Evolutionary conservation across 2,113 vertebrate genomes (phyloP).

Genomic region (Mirounga angustirostris): DNA sequence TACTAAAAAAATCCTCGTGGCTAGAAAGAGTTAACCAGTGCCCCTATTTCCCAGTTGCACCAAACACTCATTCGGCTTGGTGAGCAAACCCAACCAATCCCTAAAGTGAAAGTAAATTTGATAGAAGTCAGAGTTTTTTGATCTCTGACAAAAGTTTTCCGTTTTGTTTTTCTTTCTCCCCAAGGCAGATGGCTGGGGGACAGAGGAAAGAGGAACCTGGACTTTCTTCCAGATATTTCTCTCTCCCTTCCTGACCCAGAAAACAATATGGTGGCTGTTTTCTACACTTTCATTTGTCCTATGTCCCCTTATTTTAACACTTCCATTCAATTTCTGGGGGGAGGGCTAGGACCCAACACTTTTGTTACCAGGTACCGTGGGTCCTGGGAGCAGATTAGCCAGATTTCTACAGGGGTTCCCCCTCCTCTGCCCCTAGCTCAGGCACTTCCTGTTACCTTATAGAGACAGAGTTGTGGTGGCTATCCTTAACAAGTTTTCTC

Average conservation of each 20-base stretch:
- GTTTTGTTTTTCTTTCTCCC: not conserved
- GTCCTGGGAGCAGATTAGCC: not conserved
- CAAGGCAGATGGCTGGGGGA: no score
- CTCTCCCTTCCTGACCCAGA: not conserved
- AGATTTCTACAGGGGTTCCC: no score
- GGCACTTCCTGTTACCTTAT: not conserved
- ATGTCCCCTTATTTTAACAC: not conserved
- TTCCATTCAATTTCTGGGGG: not conserved
- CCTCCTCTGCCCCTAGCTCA: accelerated
- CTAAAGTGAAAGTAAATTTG: not conserved
- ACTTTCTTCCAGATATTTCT: not conserved
- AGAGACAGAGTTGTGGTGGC: not conserved
- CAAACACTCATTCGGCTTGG: not conserved
- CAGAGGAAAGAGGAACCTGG: not conserved
- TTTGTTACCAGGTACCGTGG: not conserved
- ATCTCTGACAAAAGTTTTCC: conserved; percentile 12
- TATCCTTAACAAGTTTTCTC: not conserved
- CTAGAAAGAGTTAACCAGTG: not conserved
- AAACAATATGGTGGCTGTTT: not conserved
- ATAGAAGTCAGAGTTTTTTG: not conserved
- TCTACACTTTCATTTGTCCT: not conserved
- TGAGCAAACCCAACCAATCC: not conserved
- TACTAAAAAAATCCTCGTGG: not conserved
- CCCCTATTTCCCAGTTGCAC: not conserved
- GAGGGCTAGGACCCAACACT: not conserved